These are phyloP conservation scores for Drosophila baimaii DNA, from an alignment of 1,140 invertebrate species.

Conservation along the genomic window DNA sequence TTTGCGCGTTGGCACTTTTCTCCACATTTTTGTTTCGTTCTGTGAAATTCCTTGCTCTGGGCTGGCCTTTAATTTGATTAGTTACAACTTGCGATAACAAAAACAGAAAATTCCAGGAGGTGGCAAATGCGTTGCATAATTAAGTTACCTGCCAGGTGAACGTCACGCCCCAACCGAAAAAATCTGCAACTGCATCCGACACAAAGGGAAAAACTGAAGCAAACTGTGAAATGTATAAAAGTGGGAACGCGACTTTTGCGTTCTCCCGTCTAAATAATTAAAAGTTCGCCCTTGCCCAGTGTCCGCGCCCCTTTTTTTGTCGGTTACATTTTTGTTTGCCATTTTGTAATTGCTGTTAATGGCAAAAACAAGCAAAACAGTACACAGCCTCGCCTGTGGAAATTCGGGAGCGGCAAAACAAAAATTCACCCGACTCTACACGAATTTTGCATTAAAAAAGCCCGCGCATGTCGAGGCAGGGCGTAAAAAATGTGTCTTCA, in stretches of 20 bases:
- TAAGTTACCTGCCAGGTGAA: constrained; percentile 42
- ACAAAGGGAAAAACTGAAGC: constrained; percentile 29
- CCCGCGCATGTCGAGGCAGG: constrained; percentile 15
- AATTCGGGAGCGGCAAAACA: constrained; percentile 13
- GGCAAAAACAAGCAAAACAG: constrained; percentile 63
- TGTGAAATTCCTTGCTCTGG: neutral
- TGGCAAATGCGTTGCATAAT: constrained; percentile 47
- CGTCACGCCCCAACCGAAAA: constrained; percentile 29
- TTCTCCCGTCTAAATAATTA: constrained; percentile 73
- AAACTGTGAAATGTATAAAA: constrained; percentile 16
- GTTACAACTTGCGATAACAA: constrained; percentile 58
- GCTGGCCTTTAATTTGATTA: constrained; percentile 62
- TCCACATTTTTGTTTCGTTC: constrained; percentile 3
- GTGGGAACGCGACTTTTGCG: constrained; percentile 51
- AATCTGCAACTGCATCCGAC: constrained; percentile 43
- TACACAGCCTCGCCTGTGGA: constrained; percentile 23
- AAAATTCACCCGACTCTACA: constrained; percentile 43
- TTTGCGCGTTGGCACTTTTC: constrained; percentile 34
- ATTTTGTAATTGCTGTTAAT: constrained; percentile 75
- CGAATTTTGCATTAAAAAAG: constrained; percentile 75
- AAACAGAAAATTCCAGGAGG: constrained; percentile 9
- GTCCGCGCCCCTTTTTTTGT: constrained; percentile 38
- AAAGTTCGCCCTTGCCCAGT: constrained; percentile 63
- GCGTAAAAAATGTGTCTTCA: constrained; percentile 15
- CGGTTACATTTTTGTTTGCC: constrained; percentile 59